Percentiles rank a stretch among this genome's conserved stretches.
phyloP scores from a whole-genome alignment of 2,797 vertebrate genomes.

The Borostomias antarcticus region DNA sequence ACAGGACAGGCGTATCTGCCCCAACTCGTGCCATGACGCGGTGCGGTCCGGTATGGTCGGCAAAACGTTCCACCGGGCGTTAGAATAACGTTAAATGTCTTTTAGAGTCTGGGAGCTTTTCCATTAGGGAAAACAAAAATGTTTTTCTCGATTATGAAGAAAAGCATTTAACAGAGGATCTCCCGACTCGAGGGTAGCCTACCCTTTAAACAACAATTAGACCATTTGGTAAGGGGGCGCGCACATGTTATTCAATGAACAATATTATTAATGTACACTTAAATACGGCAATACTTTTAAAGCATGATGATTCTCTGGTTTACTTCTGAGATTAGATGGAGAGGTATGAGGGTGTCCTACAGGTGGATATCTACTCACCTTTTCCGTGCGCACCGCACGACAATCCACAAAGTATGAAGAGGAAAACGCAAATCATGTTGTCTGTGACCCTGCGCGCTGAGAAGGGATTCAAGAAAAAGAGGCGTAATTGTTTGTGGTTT shows the following conservation, averaged over 20 bases:
- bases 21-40: conserved; percentile 11
- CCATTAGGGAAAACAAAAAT: background rate
- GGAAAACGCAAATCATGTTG: conserved; percentile 71
- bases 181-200: background rate
- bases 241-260: no score
- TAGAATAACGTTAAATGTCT: background rate
- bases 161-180: background rate
- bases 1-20: no score
- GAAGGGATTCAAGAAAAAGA: background rate
- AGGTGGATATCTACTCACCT: conserved; percentile 63
- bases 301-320: no score
- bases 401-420: conserved; percentile 78
- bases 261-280: background rate
- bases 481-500: conserved; percentile 16
- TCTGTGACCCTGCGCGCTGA: conserved; percentile 35
- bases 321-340: background rate
- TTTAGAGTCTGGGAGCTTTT: background rate
- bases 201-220: background rate
- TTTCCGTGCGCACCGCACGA: conserved; percentile 65
- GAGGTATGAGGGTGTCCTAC: background rate
- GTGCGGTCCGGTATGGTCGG: no score
- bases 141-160: background rate
- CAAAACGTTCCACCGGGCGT: background rate
- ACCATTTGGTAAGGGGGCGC: no score
- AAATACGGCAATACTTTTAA: background rate